Evolutionary conservation across 2,888 invertebrate genomes (phyloP).

Genomic region (Diplazon laetatorius): DNA sequence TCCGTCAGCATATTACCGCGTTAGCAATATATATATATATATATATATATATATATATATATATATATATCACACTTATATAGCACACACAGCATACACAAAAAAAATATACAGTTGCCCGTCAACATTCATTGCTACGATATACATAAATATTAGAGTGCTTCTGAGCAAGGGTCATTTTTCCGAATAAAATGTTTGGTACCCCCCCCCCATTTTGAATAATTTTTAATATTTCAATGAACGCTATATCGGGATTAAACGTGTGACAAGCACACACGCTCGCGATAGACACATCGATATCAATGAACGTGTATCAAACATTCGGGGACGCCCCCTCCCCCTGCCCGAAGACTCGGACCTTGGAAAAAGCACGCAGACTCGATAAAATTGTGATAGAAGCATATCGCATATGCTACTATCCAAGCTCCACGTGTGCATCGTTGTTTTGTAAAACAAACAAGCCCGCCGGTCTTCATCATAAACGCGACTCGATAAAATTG

Average conservation of each 20-base stretch:
- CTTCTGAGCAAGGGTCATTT: neutral
- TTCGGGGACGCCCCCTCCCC: conserved; percentile 22
- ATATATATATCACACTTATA: too few species aligned
- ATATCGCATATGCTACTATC: neutral
- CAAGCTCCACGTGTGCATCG: neutral
- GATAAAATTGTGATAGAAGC: conserved; percentile 38
- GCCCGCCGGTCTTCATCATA: too few species aligned
- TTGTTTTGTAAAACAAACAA: too few species aligned
- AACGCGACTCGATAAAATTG: conserved; percentile 29
- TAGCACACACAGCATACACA: too few species aligned
- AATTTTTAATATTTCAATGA: neutral
- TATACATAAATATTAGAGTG: neutral
- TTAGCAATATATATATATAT: conserved; percentile 7
- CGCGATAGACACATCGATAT: conserved; percentile 45
- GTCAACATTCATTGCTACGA: neutral
- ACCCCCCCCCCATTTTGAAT: neutral
- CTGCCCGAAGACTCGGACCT: conserved; percentile 26
- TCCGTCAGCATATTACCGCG: conserved; percentile 13
- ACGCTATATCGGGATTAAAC: too few species aligned
- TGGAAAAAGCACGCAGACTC: conserved; percentile 17
- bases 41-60: too few species aligned
- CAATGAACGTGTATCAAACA: conserved; percentile 24
- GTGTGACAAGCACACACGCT: conserved; percentile 41
- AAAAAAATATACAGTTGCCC: too few species aligned
- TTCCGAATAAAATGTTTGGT: too few species aligned